Base-by-base conservation (phyloP, 2,113 vertebrate species). In the Coptodon rendalli region DNA sequence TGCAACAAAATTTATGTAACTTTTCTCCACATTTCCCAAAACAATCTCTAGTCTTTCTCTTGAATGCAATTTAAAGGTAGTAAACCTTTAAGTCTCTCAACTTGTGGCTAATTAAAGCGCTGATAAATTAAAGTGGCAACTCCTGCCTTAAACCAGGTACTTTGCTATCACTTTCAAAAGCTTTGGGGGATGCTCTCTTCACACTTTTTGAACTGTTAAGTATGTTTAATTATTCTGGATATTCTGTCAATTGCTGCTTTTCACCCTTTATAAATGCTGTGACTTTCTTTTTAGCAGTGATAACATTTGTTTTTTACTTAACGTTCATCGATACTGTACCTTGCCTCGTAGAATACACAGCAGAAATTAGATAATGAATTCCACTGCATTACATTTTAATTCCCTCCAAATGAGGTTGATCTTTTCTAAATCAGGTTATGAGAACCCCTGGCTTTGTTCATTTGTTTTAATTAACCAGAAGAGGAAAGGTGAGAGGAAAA, bases 401-500 rank as follows among this genome's bases (percentile, higher is more conserved):
- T 91, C 83, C 71, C 31, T 89, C 83, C 87, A 93, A 94, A 94
- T 92, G 85, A 94, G 91, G 85, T 91, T 92, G 92, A 90, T 87
- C 90, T 92, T 90, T 91, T 85, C 83, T 79, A 91, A 92, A 91
- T 95, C 88, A 91, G 93, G 90, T 92, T 91, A 92, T 90, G 90
- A 92, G 92, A 95, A 93, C 87, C 91, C 87, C 85, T 92, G 90
- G 87, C 88, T 94, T 93, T 93, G 91, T 92, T 95, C 93, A 93
- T 93, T 94, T 95, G 92, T 95, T 94, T 92, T 93, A 95, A 95
- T 94, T 95, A 95, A 89, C 81, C 59, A 89, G 61, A 82, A 88
- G 68, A 83, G 52, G 79, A 90, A 81, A 92, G 91, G 89, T 95
- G 83, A 91, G 83, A 85, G 61, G 45, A 78, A 78, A 87, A 89